Evolutionary conservation across 2,797 vertebrate species (phyloP).

Genomic region (Chelon labrosus): DNA sequence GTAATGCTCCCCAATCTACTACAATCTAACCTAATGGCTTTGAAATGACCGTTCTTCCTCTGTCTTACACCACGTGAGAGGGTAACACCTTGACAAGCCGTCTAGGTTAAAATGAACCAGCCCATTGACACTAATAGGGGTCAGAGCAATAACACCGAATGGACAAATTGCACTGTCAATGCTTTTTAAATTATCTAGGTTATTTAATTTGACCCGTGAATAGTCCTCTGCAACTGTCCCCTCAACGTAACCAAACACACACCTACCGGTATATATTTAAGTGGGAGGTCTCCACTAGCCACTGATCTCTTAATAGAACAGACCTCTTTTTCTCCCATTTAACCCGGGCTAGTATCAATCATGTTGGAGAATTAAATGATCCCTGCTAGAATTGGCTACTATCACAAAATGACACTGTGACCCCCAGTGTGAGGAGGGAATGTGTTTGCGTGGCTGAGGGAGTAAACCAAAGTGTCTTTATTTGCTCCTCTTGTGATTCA

Average conservation of each 20-base stretch:
- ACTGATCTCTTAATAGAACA: constrained; percentile 98
- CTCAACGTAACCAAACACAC: constrained; percentile 52
- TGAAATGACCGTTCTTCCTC: constrained; percentile 69
- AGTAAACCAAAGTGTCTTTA: constrained; percentile 87
- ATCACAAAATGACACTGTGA: constrained; percentile 97
- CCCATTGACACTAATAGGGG: constrained; percentile 93
- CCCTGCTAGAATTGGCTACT: constrained; percentile 95
- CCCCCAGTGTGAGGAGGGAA: constrained; percentile 62
- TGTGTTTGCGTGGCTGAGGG: constrained; percentile 25
- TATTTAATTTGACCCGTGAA: constrained; percentile 98
- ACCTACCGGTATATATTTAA: constrained; percentile 84
- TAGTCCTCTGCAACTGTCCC: constrained; percentile 85
- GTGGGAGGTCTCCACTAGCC: constrained; percentile 97
- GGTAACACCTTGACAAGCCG: constrained; percentile 87
- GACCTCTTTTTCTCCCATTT: constrained; percentile 94
- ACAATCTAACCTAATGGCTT: constrained; percentile 72
- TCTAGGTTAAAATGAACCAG: constrained; percentile 89
- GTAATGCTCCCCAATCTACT: constrained; percentile 69
- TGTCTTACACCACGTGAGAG: constrained; percentile 68
- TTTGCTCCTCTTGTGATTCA: constrained; percentile 94
- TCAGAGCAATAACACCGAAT: constrained; percentile 96
- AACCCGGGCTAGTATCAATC: constrained; percentile 95
- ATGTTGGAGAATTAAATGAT: constrained; percentile 97
- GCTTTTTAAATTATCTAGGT: constrained; percentile 96
- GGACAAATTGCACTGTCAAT: constrained; percentile 97